phyloP scores from a whole-genome alignment of 1,140 invertebrate genomes.

The Lepeophtheirus salmonis region DNA sequence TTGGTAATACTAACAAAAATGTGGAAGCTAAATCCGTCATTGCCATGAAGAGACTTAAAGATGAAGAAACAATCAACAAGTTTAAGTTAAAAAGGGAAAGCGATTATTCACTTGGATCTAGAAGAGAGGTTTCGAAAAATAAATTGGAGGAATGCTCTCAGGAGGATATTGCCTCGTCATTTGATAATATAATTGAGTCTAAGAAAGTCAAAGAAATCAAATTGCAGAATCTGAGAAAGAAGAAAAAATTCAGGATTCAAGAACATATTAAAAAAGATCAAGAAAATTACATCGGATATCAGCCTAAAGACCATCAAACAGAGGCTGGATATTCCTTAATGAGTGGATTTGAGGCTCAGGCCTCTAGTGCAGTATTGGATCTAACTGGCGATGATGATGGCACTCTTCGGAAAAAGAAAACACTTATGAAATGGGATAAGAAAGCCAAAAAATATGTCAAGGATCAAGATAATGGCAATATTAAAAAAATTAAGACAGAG shows the following conservation, averaged over 20 bases:
- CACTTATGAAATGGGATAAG: conserved; percentile 58
- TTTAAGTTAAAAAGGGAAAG: conserved; percentile 5
- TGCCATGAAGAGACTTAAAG: conserved; percentile 32
- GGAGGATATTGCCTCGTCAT: conserved; percentile 23
- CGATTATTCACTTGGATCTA: neutral
- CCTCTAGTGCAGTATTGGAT: conserved; percentile 50
- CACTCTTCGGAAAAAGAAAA: conserved; percentile 35
- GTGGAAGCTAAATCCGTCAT: conserved; percentile 29
- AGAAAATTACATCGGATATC: conserved; percentile 69
- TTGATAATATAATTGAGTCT: conserved; percentile 21
- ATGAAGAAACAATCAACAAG: conserved; percentile 24
- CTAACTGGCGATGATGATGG: conserved; percentile 55
- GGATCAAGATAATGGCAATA: conserved; percentile 39
- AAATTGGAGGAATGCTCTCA: conserved; percentile 17
- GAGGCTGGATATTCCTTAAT: conserved; percentile 63
- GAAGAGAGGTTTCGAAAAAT: conserved; percentile 17
- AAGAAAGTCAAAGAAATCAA: neutral
- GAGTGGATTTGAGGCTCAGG: conserved; percentile 50
- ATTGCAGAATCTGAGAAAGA: conserved; percentile 12
- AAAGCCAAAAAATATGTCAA: conserved; percentile 82
- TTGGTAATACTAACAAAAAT: conserved; percentile 58
- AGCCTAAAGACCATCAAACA: conserved; percentile 59
- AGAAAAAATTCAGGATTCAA: conserved; percentile 31
- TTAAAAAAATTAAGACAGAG: conserved; percentile 76
- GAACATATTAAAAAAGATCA: conserved; percentile 36